A percentile compares a stretch with the other conserved stretches of the same genome.
Conservation (phyloP, 2,888 invertebrate genomes). For the Trichogramma dendrolimi region DNA sequence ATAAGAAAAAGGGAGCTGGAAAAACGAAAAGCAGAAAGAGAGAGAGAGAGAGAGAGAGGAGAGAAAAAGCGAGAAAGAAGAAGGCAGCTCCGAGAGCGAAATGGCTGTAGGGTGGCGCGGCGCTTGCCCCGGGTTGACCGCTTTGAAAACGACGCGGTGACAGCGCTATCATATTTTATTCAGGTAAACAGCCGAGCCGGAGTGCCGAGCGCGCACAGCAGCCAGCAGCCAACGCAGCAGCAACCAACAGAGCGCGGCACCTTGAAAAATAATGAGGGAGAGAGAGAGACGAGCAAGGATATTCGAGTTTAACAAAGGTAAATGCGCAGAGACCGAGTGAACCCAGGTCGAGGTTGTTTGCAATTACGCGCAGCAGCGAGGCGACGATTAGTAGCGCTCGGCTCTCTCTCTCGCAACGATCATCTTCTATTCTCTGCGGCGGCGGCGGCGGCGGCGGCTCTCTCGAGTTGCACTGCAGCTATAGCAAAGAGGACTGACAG, state of each 20-base stretch:
- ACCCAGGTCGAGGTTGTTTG: no score
- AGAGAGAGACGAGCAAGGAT: constrained; percentile 10
- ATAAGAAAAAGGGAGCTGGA: constrained; percentile 17
- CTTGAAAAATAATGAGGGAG: constrained; percentile 26
- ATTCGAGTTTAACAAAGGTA: constrained; percentile 12
- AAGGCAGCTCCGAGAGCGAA: constrained; percentile 16
- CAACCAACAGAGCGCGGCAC: neutral
- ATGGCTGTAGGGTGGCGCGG: constrained; percentile 10
- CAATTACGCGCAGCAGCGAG: neutral
- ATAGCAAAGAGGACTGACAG: no score
- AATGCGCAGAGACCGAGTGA: neutral
- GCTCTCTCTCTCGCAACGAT: neutral
- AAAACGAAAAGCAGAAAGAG: constrained; percentile 22
- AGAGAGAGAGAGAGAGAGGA: constrained; percentile 17
- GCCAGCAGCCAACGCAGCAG: no score
- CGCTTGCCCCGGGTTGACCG: constrained; percentile 37
- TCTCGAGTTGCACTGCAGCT: neutral
- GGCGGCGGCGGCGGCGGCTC: neutral
- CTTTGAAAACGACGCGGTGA: constrained; percentile 43
- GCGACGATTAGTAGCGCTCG: constrained; percentile 14
- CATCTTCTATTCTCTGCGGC: neutral
- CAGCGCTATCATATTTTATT: constrained; percentile 44
- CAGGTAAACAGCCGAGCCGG: constrained; percentile 22
- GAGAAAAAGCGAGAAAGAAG: constrained; percentile 18
- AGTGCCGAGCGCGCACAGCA: neutral